Base-by-base conservation (phyloP, 2,797 vertebrate genomes). In the Spinibarbus caldwelli region DNA sequence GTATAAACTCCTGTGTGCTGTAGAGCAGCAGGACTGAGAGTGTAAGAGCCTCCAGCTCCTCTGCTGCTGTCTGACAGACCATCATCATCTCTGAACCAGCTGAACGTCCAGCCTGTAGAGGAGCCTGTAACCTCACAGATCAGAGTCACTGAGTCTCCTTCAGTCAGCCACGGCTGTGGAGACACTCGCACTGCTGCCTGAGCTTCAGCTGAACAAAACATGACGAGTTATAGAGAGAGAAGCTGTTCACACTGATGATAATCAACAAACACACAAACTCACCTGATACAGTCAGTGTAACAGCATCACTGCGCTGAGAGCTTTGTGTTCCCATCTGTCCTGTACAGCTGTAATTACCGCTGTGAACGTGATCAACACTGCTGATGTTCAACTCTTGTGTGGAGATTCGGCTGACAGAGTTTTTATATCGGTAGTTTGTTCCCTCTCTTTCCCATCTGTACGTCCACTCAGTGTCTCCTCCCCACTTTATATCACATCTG, bases 101-200 rank as follows among this genome's bases (percentile, higher is more conserved):
- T 88, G 76, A 91, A 90, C 64, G 85, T 90, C 92, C 91, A 92
- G 70, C 85, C 91, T 86, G 73, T 82, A 78, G 87, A 72, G 1
- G 76, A 81, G 71, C 59, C 0, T 67, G 23, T 1, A 84, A 92
- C 68, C 1, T 26, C 67, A 76, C 88, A 70, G 67, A n/a, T 71
- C 88, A 90, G 89, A 89, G 84, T 86, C 0, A 90, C 91, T 10
- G 88, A 86, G 83, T 71, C 89, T 80, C 89, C 90, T 83, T 88
- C 78, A 82, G 64, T 89, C 85, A 87, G 84, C 91, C 91, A 92
- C 17, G 8, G 47, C 64, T 78, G 86, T 34, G 85, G 79, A 87
- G 90, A 89, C 83, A 90, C 84, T 17, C 15, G 84, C 78, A 92
- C 83, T 57, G 83, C 73, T 79, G 90, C 34, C 68, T 49, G 59